Evolutionary conservation across 1,140 invertebrate species (phyloP), one percentile per base, ranked within the genome.

Genomic region (Theocolax elegans): DNA sequence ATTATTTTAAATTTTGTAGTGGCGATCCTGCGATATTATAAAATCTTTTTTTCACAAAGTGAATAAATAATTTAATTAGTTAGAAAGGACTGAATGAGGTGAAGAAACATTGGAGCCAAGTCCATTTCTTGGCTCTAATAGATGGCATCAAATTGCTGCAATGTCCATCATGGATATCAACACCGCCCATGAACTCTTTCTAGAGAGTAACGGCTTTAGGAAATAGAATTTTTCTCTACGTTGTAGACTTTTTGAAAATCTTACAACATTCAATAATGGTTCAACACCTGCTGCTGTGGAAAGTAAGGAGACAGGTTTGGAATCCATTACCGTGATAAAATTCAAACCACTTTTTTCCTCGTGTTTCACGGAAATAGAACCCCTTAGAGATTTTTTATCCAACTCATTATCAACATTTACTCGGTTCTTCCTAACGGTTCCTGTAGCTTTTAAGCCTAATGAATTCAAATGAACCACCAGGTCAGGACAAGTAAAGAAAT

Each of bases 261-360:
- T 44, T 54, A n/a, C 29, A 29, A 15, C 51, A 54, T 7, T 54
- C 3, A 12, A 29, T 54, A 31, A 29, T 29, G 27, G 27, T 31
- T 13, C 13, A 29, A 54, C 13, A 6, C 25, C 51, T 29, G 27
- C 51, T n/a, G 51, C 51, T 2, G 51, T 54, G 27, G 51, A 54
- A 48, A 72, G 54, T 13, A 72, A 12, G 44, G 70, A 72, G 15
- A 72, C 63, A 35, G 23, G 40, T 38, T 72, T 72, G 1, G 70
- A 35, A 54, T 49, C 48, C n/a, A n/a, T n/a, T n/a, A n/a, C n/a
- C n/a, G n/a, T n/a, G n/a, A n/a, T n/a, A n/a, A n/a, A n/a, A n/a
- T 49, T 49, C 48, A 49, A 49, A 49, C 48, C 48, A n/a, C 48
- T 49, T 23, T 49, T 49, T 49, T 49, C 48, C 13, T 49, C 48